Evolutionary conservation across 2,113 vertebrate species (phyloP).

Genomic region (Gobio gobio): DNA sequence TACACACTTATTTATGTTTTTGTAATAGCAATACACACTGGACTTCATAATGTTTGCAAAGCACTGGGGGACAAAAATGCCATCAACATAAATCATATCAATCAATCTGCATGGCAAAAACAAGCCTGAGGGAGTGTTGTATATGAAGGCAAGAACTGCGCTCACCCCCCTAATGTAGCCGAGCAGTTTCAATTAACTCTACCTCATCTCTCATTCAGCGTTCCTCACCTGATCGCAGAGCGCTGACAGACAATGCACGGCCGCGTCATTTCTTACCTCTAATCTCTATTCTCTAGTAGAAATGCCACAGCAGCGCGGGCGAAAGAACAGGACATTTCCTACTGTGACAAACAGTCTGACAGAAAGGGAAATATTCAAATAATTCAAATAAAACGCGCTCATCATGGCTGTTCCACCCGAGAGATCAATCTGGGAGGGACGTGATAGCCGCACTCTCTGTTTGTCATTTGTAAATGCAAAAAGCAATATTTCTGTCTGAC

Average conservation of each 20-base stretch:
- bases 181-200: slow-evolving; percentile 63
- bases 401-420: slow-evolving; percentile 68
- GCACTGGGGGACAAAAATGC: slow-evolving; percentile 16
- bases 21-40: slow-evolving; percentile 19
- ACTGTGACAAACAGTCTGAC: slow-evolving; percentile 62
- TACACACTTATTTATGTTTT: neutral
- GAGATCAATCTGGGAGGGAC: slow-evolving; percentile 63
- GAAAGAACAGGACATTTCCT: slow-evolving; percentile 50
- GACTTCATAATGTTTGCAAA: slow-evolving; percentile 27
- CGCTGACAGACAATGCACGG: slow-evolving; percentile 56
- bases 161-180: slow-evolving; percentile 46
- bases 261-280: slow-evolving; percentile 59
- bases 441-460: slow-evolving; percentile 63
- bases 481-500: slow-evolving; percentile 77
- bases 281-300: slow-evolving; percentile 55
- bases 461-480: slow-evolving; percentile 79
- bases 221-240: slow-evolving; percentile 55
- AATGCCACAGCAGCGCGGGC: slow-evolving; percentile 46
- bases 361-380: slow-evolving; percentile 64
- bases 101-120: slow-evolving; percentile 47
- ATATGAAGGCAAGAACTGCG: slow-evolving; percentile 46
- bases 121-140: slow-evolving; percentile 50
- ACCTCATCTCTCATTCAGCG: slow-evolving; percentile 62
- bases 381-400: slow-evolving; percentile 61
- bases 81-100: slow-evolving; percentile 45